Percentiles rank a stretch among this genome's conserved stretches.
Conservation (phyloP, 2,888 invertebrate genomes). For the Drosophila multiciliata region DNA sequence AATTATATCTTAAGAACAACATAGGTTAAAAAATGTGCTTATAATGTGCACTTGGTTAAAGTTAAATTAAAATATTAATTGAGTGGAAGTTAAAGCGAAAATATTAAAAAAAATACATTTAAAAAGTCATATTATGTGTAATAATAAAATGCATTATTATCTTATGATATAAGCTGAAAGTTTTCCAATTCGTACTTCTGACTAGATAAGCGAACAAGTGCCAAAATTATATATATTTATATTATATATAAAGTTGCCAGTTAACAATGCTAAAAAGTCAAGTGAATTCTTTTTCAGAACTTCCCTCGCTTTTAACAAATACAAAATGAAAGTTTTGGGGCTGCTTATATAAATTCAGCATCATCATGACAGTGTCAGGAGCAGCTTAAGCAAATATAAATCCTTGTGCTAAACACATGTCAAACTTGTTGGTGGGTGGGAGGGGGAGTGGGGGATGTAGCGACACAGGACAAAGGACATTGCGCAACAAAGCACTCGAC, state of each 20-base stretch:
- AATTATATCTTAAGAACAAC: neutral
- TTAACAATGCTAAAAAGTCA: neutral
- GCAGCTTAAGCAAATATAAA: slow-evolving; percentile 77
- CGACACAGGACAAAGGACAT: slow-evolving; percentile 69
- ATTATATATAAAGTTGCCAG: neutral
- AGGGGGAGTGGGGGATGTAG: neutral
- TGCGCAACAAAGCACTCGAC: slow-evolving; percentile 67
- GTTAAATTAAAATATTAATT: no score
- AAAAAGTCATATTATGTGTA: no score
- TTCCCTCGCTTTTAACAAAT: slow-evolving; percentile 30
- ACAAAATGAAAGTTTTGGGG: slow-evolving; percentile 19
- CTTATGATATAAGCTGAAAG: no score
- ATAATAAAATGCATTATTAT: no score
- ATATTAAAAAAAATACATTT: no score
- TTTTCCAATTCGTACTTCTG: neutral
- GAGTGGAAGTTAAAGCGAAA: no score
- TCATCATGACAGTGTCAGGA: slow-evolving; percentile 75
- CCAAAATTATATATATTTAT: neutral
- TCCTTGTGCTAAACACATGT: slow-evolving; percentile 65
- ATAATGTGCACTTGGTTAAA: no score
- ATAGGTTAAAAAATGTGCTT: no score
- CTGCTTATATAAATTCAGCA: slow-evolving; percentile 68
- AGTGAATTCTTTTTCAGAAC: neutral
- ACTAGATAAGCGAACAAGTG: neutral
- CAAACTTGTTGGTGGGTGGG: slow-evolving; percentile 18